Evolutionary conservation across 2,888 invertebrate genomes (phyloP), one percentile per base, ranked within the genome.

Genomic region (Anaspis maculata): DNA sequence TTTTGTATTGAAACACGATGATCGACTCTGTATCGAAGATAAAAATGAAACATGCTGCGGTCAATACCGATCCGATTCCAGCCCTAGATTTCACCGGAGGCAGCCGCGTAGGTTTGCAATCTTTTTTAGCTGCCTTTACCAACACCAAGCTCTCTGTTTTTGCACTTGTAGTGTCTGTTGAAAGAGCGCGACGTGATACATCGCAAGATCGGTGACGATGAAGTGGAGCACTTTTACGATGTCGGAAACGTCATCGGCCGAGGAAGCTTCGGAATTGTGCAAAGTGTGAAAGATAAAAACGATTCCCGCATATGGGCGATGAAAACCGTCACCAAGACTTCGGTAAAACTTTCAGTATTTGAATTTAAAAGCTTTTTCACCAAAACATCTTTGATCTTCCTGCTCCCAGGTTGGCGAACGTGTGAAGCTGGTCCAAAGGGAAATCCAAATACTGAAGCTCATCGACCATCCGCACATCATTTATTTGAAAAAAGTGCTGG

Each of bases 391-490:
- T n/a, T n/a, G n/a, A n/a, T n/a, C n/a, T n/a, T n/a, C n/a, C n/a
- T n/a, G n/a, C n/a, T n/a, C n/a, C 25, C 28, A 52, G 49, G 37
- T 45, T 11, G 52, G 49, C 5, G 26, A 23, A 10, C 10, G 12
- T 45, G 54, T 70, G 31, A 62, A 63, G 37, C 51, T 66, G 21
- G 48, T 73, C 25, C 64, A 71, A 37, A 53, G 68, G 36, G 73
- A 74, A 58, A 71, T 74, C 25, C 59, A 63, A 36, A 73, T 74
- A 39, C 56, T 74, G 42, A 73, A 72, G 54, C 54, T 65, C 42
- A 71, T 74, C n/a, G 54, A 64, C 24, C 74, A 74, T 56, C 69
- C 69, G 9, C 70, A 74, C 49, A 73, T 74, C 32, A 71, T 74
- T 37, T 57, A 59, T 39, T 56, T 74, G 25, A 66, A 71, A 40